Evolutionary conservation across 2,113 vertebrate genomes (phyloP), one percentile per base, ranked within the genome.

Genomic region (Thomomys bottae): DNA sequence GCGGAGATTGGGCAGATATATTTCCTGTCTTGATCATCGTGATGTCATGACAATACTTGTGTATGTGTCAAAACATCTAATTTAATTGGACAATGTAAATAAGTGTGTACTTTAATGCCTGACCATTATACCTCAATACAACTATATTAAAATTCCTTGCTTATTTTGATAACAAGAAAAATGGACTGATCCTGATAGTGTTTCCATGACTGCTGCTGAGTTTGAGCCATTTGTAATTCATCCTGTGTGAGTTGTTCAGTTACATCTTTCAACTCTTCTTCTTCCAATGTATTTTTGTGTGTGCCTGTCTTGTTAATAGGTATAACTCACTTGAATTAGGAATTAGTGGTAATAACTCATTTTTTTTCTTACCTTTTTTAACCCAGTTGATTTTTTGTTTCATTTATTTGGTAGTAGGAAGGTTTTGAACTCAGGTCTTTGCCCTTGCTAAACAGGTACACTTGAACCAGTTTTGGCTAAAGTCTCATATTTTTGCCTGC

Each of bases 381-480:
- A 49, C 30, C 49, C 36, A 57, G 30, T 68, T 92, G 42, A 40
- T 49, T 95, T 86, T 79, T 90, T 34, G 79, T 64, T 88, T 82
- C 21, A 49, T 42, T 91, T 15, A 54, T 54, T 54, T 54, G 49
- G 49, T 54, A 54, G 49, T 54, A 54, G 49, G 49, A 54, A 54
- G 49, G 49, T 54, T 54, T 54, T 54, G 59, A 61, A 61, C 59
- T 61, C 20, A 61, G 59, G 59, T 21, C 59, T 23, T 26, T 26
- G 24, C 20, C 6, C 59, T 61, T 61, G 21, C 23, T 24, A 61
- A 26, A 9, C 59, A 61, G 24, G 59, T 24, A 26, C 21, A 61
- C 59, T 61, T 24, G 59, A 61, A 23, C 23, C 23, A 61, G 59
- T 54, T 54, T 54, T 54, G 49, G 11, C 4, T 14, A 54, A 54